phyloP scores from a whole-genome alignment of 2,113 vertebrate genomes.

The Cavia aperea region DNA sequence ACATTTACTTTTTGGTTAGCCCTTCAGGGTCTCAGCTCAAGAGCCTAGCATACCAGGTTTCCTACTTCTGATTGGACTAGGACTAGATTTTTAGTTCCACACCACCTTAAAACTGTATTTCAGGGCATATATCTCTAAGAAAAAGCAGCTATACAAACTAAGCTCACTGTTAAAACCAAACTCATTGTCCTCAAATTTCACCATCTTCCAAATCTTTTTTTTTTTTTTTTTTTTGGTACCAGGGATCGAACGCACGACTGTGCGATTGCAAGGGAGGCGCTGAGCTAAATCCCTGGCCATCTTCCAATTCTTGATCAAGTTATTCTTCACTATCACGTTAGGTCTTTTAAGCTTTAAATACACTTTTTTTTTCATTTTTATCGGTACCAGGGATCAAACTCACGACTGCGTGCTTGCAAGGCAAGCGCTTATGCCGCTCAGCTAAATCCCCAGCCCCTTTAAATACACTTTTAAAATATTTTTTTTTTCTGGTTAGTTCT shows the following conservation, averaged over 20 bases:
- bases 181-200: background rate
- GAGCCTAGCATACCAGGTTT: background rate
- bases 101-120: background rate
- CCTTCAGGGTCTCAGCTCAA: background rate
- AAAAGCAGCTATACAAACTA: constrained; percentile 13
- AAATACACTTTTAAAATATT: background rate
- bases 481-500: constrained; percentile 10
- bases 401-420: too few species aligned
- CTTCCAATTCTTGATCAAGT: background rate
- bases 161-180: background rate
- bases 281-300: background rate
- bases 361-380: too few species aligned
- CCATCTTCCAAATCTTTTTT: background rate
- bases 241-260: too few species aligned
- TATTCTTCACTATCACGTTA: background rate
- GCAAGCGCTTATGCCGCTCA: too few species aligned
- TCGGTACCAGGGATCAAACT: too few species aligned
- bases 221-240: too few species aligned
- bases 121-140: background rate
- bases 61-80: background rate
- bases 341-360: constrained; percentile 1
- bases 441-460: background rate
- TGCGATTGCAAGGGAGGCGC: too few species aligned
- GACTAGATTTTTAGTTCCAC: constrained; percentile 3
- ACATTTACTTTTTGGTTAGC: background rate